Base-by-base conservation (phyloP, 1,140 invertebrate species). In the Drosophila obscura region DNA sequence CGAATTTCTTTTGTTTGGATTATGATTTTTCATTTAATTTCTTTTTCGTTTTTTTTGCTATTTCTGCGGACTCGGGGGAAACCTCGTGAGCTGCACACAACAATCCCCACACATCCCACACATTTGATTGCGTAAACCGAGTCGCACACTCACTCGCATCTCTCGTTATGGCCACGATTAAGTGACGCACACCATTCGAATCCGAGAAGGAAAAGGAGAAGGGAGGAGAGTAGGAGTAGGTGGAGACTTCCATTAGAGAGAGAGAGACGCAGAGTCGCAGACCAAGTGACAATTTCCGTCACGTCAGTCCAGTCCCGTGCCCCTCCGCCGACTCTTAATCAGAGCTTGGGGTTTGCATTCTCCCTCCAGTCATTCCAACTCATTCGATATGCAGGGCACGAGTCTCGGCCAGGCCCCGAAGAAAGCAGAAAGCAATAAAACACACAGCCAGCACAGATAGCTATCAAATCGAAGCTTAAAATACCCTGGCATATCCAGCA, bases 241-340 rank as follows among this genome's bases (percentile, higher is more conserved):
- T 13, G 11, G 35, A 0, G 35, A 24, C 1, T 24, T 49, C 13
- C 22, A 22, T 9, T 39, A 39, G 35, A 39, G 22, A 24, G 2
- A 28, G 26, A 28, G 26, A 28, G 26, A 28, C 26, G 26, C 26
- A 16, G 44, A 49, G 31, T 35, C 49, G 8, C 44, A 45, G 51
- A 6, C 35, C 51, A 45, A 64, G 76, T 67, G 72, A 76, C 72
- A 76, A 76, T 76, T 76, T 76, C 73, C 73, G 73, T 76, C 73
- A 49, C 11, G 28, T 22, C 39, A 39, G 35, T 39, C 11, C 35
- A 13, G 35, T 13, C 35, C 35, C 4, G 22, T 24, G 22, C 22
- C 22, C 4, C 19, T 28, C 22, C 26, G 5, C 26, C 1, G 22
- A 56, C 24, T 24, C 22, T 53, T 19, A 53, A 11, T 35, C 31